Base-by-base conservation (phyloP, 2,888 invertebrate species). In the Branchellion lobata region DNA sequence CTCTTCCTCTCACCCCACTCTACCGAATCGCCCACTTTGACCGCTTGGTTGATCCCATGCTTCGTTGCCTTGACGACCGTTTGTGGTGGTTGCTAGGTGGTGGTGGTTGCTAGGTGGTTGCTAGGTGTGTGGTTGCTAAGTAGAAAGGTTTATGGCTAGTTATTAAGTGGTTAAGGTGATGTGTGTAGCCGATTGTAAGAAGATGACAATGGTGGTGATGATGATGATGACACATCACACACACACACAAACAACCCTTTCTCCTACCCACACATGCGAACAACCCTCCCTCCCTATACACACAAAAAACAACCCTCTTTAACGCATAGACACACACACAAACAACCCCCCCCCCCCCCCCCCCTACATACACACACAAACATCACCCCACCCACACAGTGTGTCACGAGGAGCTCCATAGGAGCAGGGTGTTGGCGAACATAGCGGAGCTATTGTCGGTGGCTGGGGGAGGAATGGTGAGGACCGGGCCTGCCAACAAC, bases 401-500 rank as follows among this genome's bases (percentile, higher is more conserved):
- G 61, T 3, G 61, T 24, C 5, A 5, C 5, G 61, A 57, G 21
- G 5, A n/a, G 11, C 5, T 5, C 61, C 5, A 57, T n/a, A 36
- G 65, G 8, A 87, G 88, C 0, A 84, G 89, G 24, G 85, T 87
- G 1, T 82, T 89, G 79, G 88, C 88, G 51, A 87, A 86, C 82
- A 87, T 88, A 34, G 89, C 89, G 34, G 88, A 89, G 82, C 84
- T 89, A 3, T 84, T 89, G 40, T 87, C 87, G 2, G 84, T 84
- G 1, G 83, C 84, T 51, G 90, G 89, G 2, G 89, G 89, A 1
- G 5, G 27, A 27, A 3, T 69, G 3, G 84, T 90, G 51, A 84
- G 89, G 69, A 89, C 88, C 84, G 90, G 90, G 5, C 90, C 90
- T 1, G 89, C 89, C 21, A 86, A 86, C 65, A 89, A 89, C 83